A percentile compares a stretch with the other conserved stretches of the same genome.
Evolutionary conservation across 30 jellyfish, hydroid and myxozoan species (phyloP).

Genomic region (Chironex yamaguchii): DNA sequence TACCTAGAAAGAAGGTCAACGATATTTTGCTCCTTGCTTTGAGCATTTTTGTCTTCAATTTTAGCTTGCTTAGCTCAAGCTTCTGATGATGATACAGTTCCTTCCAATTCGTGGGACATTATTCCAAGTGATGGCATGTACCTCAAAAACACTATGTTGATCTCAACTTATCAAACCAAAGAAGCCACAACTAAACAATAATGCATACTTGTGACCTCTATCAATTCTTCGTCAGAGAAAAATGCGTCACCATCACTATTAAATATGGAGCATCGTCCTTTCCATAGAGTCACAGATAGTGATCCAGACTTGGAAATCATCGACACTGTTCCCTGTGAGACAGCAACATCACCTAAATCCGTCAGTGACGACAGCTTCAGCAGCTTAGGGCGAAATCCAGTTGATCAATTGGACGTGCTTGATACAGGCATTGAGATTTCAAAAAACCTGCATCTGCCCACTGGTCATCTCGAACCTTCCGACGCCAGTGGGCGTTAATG

Average conservation of each 20-base stretch:
- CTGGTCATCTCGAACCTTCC: not conserved
- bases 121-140: not conserved
- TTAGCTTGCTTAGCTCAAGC: not conserved
- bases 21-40: not conserved
- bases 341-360: not conserved
- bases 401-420: not conserved
- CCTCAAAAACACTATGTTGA: not conserved
- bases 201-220: not conserved
- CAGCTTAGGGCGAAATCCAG: not conserved
- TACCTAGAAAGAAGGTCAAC: no score
- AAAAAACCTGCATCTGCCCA: not conserved
- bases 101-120: not conserved
- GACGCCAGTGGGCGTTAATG: not conserved
- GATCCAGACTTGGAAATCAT: not conserved
- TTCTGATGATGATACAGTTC: not conserved
- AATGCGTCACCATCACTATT: not conserved
- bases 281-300: not conserved
- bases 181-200: not conserved
- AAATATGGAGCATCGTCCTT: not conserved
- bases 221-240: not conserved
- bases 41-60: no score
- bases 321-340: not conserved
- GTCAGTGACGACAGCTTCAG: not conserved
- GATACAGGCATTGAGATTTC: not conserved
- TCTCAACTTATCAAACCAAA: not conserved